phyloP scores from a whole-genome alignment of 2,888 invertebrate genomes.

The Cerastis leucographa region DNA sequence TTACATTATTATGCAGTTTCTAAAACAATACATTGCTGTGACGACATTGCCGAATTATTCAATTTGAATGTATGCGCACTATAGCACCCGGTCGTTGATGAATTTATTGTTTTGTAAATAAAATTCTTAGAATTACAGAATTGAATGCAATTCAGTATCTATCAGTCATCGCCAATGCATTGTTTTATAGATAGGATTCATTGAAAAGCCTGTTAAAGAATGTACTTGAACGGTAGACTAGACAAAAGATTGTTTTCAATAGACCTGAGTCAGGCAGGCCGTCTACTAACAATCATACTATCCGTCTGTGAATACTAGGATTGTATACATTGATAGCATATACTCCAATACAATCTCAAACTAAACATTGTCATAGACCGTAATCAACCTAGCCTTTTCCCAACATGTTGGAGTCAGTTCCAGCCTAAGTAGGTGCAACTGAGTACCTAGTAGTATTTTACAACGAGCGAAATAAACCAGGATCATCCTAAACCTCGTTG shows the following conservation, averaged over 20 bases:
- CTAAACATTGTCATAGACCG: background rate
- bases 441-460: background rate
- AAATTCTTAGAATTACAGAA: conserved; percentile 24
- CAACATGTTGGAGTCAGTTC: background rate
- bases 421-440: background rate
- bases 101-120: conserved; percentile 47
- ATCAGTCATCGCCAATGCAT: conserved; percentile 24
- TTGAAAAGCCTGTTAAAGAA: conserved; percentile 9
- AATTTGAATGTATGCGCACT: conserved; percentile 21
- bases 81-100: background rate
- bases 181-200: conserved; percentile 12
- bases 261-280: background rate
- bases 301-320: background rate
- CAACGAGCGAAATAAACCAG: background rate
- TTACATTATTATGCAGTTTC: background rate
- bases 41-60: conserved; percentile 27
- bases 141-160: conserved; percentile 10
- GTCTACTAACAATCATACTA: too few species aligned
- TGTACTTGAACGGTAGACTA: conserved; percentile 8
- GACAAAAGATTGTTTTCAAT: conserved; percentile 26
- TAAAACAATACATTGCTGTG: conserved; percentile 23
- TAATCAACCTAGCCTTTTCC: background rate
- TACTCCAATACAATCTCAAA: background rate
- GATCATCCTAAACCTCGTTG: too few species aligned
- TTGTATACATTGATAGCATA: background rate